A percentile compares a stretch with the other conserved stretches of the same genome.
These are phyloP conservation scores for Conus canariensis DNA, from an alignment of 2,888 invertebrate genomes.

Conservation along the genomic window DNA sequence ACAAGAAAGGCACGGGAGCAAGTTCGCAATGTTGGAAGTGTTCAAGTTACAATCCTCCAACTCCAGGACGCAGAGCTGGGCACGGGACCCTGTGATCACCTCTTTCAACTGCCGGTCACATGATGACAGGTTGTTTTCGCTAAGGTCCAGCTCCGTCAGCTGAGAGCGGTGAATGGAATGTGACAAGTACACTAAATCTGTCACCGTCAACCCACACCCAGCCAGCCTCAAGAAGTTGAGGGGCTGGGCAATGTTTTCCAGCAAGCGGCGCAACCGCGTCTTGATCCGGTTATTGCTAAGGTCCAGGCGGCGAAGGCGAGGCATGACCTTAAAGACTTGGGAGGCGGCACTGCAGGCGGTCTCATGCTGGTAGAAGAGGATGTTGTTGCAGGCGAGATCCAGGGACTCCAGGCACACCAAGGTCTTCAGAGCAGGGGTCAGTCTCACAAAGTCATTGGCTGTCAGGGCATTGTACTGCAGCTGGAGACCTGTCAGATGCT, in stretches of 20 bases:
- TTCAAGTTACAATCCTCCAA: conserved; percentile 67
- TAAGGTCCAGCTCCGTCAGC: conserved; percentile 70
- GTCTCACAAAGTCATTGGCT: conserved; percentile 63
- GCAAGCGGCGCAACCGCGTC: conserved; percentile 62
- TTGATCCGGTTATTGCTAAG: conserved; percentile 74
- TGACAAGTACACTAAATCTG: conserved; percentile 68
- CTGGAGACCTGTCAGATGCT: conserved; percentile 70
- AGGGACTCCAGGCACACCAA: conserved; percentile 70
- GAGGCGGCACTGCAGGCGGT: conserved; percentile 57
- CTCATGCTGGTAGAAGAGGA: conserved; percentile 63
- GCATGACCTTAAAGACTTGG: conserved; percentile 58
- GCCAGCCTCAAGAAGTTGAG: conserved; percentile 69
- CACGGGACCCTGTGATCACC: conserved; percentile 54
- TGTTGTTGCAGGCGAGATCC: conserved; percentile 75
- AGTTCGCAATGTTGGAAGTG: conserved; percentile 53
- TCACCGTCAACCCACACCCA: conserved; percentile 67
- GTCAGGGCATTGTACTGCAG: conserved; percentile 73
- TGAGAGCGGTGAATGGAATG: conserved; percentile 63
- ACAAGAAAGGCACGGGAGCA: conserved; percentile 53
- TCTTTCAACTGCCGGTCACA: conserved; percentile 49
- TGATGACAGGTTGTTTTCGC: conserved; percentile 66
- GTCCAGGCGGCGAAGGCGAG: conserved; percentile 67
- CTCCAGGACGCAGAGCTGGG: conserved; percentile 65
- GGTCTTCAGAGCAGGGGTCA: conserved; percentile 65
- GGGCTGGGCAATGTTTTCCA: conserved; percentile 59